Evolutionary conservation across 2,888 invertebrate species (phyloP).

Genomic region (Calameuta filiformis): DNA sequence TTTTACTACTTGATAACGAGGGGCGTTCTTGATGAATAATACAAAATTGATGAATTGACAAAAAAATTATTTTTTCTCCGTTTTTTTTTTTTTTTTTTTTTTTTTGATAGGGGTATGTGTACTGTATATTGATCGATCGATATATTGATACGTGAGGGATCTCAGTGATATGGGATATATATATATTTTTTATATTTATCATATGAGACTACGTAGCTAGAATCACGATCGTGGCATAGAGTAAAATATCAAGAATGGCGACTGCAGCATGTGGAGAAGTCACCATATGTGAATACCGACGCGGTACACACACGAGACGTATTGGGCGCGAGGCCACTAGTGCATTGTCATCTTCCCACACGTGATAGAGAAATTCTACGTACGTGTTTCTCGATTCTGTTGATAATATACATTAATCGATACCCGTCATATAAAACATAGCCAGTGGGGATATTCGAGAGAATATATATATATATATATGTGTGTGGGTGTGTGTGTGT

Average conservation of each 20-base stretch:
- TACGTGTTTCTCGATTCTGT: neutral
- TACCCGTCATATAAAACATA: neutral
- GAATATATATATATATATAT: neutral
- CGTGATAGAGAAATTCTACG: conserved; percentile 24
- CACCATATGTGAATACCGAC: neutral
- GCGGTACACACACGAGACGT: conserved; percentile 35
- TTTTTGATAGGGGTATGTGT: too few species aligned
- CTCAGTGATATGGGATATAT: neutral
- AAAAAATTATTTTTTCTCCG: neutral
- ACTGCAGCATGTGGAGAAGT: neutral
- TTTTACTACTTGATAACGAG: neutral
- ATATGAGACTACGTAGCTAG: neutral
- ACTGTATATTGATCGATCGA: too few species aligned
- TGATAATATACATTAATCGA: neutral
- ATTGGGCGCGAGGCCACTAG: conserved; percentile 51
- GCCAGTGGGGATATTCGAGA: neutral
- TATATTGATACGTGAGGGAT: too few species aligned
- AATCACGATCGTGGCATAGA: neutral
- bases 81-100: neutral
- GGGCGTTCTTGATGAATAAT: too few species aligned
- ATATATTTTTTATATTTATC: neutral
- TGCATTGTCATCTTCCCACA: conserved; percentile 57
- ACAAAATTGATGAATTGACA: neutral
- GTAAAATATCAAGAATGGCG: neutral
- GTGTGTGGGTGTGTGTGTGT: too few species aligned